Percentiles rank a stretch among this genome's conserved stretches.
Conservation (phyloP, 1,140 invertebrate genomes). For the Neodiprion lecontei region DNA sequence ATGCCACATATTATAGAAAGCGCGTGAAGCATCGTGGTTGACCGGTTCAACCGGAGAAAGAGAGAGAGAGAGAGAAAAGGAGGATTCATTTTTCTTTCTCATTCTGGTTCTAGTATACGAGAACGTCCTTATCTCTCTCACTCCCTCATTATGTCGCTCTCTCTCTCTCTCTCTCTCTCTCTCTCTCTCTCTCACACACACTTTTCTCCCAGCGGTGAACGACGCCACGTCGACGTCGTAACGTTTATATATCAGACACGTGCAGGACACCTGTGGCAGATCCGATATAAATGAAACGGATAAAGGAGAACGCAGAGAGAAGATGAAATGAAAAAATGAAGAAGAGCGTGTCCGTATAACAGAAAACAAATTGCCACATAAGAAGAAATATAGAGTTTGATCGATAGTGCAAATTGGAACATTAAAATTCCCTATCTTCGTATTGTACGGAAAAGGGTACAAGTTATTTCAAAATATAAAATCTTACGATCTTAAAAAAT, state of each 20-base stretch:
- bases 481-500: too few species aligned
- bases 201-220: slow-evolving; percentile 27
- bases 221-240: not conserved
- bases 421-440: too few species aligned
- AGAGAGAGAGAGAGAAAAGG: too few species aligned
- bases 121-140: not conserved
- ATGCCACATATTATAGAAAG: not conserved
- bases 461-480: too few species aligned
- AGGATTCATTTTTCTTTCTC: slow-evolving; percentile 16
- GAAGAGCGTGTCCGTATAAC: too few species aligned
- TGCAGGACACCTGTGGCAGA: slow-evolving; percentile 40
- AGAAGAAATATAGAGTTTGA: too few species aligned
- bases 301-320: too few species aligned
- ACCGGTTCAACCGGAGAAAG: not conserved
- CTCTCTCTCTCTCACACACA: slow-evolving; percentile 34
- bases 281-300: too few species aligned
- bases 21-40: not conserved
- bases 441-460: too few species aligned
- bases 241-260: slow-evolving; percentile 43
- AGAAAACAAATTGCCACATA: too few species aligned
- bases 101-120: slow-evolving; percentile 37
- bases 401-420: too few species aligned
- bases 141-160: not conserved
- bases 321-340: too few species aligned
- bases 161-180: slow-evolving; percentile 21